Conservation (phyloP, 2,888 invertebrate genomes). For the Criorhina ranunculi region DNA sequence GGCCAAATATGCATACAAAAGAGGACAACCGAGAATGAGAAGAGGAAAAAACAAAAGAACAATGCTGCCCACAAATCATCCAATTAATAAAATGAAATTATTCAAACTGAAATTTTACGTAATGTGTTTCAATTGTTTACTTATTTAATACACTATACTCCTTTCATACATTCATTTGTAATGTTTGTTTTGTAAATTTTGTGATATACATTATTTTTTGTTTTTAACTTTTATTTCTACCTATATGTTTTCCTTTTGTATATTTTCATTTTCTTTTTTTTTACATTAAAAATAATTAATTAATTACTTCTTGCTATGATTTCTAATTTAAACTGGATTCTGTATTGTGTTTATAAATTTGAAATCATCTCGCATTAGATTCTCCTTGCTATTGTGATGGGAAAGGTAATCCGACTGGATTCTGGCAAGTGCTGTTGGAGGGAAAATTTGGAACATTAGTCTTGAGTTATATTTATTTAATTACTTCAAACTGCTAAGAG, state of each 20-base stretch:
- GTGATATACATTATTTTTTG: conserved; percentile 63
- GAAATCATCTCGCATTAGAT: conserved; percentile 81
- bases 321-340: conserved; percentile 75
- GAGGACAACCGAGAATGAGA: conserved; percentile 9
- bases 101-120: conserved; percentile 54
- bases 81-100: conserved; percentile 65
- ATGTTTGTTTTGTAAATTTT: conserved; percentile 55
- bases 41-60: conserved; percentile 14
- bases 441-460: not conserved
- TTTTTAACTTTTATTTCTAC: conserved; percentile 37
- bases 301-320: conserved; percentile 29
- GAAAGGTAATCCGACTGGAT: conserved; percentile 82
- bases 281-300: conserved; percentile 64
- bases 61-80: conserved; percentile 59
- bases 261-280: conserved; percentile 40
- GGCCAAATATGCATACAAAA: conserved; percentile 18
- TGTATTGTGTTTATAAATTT: conserved; percentile 79
- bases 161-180: conserved; percentile 14
- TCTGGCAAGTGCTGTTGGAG: conserved; percentile 81
- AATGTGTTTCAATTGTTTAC: conserved; percentile 43
- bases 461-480: too few species aligned
- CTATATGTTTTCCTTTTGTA: conserved; percentile 53
- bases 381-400: conserved; percentile 81
- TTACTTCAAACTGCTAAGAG: too few species aligned
- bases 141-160: conserved; percentile 11